These are phyloP conservation scores for Sebastiscus albofasciatus DNA, from an alignment of 2,797 vertebrate species.

Conservation along the genomic window DNA sequence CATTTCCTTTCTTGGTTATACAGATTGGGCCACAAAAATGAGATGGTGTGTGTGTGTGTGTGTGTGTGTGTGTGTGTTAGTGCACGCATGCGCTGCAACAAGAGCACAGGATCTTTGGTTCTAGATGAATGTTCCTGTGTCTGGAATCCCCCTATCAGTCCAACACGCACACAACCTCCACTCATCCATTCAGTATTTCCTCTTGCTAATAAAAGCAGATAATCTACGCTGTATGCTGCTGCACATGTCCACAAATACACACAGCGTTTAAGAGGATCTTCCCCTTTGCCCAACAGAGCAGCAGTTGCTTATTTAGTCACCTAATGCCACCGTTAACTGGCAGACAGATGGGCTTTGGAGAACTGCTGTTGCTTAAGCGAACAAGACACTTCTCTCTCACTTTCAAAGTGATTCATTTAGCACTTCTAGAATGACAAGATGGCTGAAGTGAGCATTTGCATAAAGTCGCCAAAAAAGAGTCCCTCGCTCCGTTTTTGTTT, in stretches of 20 bases:
- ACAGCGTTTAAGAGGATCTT: slow-evolving; percentile 70
- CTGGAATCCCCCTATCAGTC: slow-evolving; percentile 82
- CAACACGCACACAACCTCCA: slow-evolving; percentile 43
- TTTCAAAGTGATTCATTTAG: slow-evolving; percentile 76
- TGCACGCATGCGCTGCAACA: slow-evolving; percentile 43
- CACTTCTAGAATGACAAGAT: slow-evolving; percentile 64
- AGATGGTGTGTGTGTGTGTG: not conserved
- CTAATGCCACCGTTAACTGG: slow-evolving; percentile 71
- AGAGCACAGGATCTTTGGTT: slow-evolving; percentile 66
- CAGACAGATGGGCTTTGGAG: slow-evolving; percentile 71
- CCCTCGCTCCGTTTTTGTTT: slow-evolving; percentile 9
- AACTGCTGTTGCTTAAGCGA: slow-evolving; percentile 72
- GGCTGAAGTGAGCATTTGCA: slow-evolving; percentile 60
- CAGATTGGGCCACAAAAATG: slow-evolving; percentile 49
- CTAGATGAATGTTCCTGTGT: slow-evolving; percentile 72
- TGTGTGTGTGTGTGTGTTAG: not conserved
- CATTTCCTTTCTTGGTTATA: slow-evolving; percentile 63
- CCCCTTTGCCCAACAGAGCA: slow-evolving; percentile 76
- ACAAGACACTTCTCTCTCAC: slow-evolving; percentile 63
- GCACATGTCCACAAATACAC: slow-evolving; percentile 49
- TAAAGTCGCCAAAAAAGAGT: slow-evolving; percentile 44
- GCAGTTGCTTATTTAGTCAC: slow-evolving; percentile 80
- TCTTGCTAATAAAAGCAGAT: slow-evolving; percentile 72
- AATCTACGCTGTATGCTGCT: slow-evolving; percentile 34
- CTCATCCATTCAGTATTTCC: slow-evolving; percentile 71